Evolutionary conservation across 2,797 vertebrate species (phyloP), one percentile per base, ranked within the genome.

Genomic region (Chelon auratus): DNA sequence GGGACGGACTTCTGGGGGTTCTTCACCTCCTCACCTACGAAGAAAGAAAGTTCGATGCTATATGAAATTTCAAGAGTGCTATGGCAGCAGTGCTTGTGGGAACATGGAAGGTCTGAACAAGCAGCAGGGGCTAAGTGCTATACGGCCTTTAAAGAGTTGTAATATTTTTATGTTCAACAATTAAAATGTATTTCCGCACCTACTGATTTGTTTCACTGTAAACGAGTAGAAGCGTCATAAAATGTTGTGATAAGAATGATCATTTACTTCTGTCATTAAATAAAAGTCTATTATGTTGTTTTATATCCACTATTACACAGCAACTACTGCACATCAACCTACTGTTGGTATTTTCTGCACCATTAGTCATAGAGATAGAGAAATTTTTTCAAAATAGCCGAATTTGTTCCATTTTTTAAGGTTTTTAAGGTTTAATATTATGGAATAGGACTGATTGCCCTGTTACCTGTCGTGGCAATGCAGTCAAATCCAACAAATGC

Each of bases 401-500:
- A 50, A 12, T 12, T 48, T 4, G 4, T 22, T 14, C 13, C 5
- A 43, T 14, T 14, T 22, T 22, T 22, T 22, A 22, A 22, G 22
- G 2, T 47, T n/a, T n/a, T 47, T 2, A 9, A 47, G n/a, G 2
- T 48, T n/a, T 20, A 18, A 8, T 47, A 9, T n/a, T 4, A 2
- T 7, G 8, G 1, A 17, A 45, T 6, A 45, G 30, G 9, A 54
- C 9, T 22, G 3, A 8, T 7, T 5, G 2, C 57, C 17, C 9
- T 78, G 61, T 75, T 51, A 92, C 96, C 94, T 57, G 90, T 95
- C 18, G 96, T 96, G 22, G 96, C 95, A 0, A 97, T 96, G 89
- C 96, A 97, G 90, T 96, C 96, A 84, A 97, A 97, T 4, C 96
- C 96, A 85, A 96, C 95, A 76, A 97, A 97, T n/a, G 95, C 96